phyloP scores from a whole-genome alignment of 1,140 invertebrate species.

The Aphaenogaster floridana region DNA sequence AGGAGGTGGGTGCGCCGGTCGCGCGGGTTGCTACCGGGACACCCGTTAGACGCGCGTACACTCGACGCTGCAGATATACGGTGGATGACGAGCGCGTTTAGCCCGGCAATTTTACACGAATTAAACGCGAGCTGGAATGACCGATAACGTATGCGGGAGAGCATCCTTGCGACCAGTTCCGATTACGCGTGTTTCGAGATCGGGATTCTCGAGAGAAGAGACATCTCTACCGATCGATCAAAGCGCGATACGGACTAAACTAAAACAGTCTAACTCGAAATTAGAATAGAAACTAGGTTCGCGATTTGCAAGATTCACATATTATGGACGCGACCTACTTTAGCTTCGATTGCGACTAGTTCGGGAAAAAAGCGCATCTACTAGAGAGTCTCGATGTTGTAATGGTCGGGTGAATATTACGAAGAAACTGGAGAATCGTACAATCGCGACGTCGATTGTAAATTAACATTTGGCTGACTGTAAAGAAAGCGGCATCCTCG shows the following conservation, averaged over 20 bases:
- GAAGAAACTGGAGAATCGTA: background rate
- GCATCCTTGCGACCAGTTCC: background rate
- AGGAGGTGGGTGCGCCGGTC: constrained; percentile 70
- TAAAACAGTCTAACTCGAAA: background rate
- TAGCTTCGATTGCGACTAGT: background rate
- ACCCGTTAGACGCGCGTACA: constrained; percentile 76
- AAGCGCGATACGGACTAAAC: background rate
- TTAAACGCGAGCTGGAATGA: constrained; percentile 14
- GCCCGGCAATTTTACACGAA: constrained; percentile 18
- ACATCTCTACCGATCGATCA: background rate
- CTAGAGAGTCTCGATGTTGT: background rate
- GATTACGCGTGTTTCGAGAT: background rate
- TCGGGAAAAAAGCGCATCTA: background rate
- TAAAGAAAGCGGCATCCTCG: constrained; percentile 34
- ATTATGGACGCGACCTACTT: background rate
- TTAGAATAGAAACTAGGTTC: background rate
- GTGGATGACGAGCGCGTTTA: constrained; percentile 27
- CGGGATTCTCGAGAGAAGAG: background rate
- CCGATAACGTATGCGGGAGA: background rate
- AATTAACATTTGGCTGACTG: constrained; percentile 4
- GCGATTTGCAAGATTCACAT: background rate
- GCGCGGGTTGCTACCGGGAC: constrained; percentile 67
- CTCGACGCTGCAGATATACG: constrained; percentile 29
- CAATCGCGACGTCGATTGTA: background rate
- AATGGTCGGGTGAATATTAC: background rate